Percentiles rank a stretch among this genome's conserved stretches.
Conservation (phyloP, 2,797 vertebrate species). For the Chrysolophus pictus region DNA sequence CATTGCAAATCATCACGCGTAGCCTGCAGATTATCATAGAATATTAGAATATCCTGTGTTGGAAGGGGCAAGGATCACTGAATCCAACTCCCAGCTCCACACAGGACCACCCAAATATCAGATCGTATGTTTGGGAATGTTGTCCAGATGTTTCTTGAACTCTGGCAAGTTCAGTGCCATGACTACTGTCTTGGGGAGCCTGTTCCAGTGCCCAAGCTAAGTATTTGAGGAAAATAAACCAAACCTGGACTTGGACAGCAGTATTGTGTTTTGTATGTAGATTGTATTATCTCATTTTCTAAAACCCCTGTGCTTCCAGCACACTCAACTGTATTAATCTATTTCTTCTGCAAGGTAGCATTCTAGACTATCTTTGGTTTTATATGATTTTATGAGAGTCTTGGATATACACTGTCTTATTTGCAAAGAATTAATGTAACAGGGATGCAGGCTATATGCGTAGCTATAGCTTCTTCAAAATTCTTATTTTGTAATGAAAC, state of each 20-base stretch:
- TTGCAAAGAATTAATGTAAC: neutral
- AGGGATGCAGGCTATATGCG: neutral
- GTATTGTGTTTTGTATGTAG: neutral
- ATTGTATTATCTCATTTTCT: fast-evolving
- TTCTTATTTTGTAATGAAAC: neutral
- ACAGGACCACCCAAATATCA: too few species aligned
- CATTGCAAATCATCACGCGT: neutral
- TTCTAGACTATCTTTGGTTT: neutral
- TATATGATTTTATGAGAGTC: neutral
- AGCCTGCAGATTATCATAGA: neutral
- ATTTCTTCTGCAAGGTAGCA: neutral
- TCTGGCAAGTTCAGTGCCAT: too few species aligned
- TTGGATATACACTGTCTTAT: neutral
- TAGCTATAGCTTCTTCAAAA: neutral
- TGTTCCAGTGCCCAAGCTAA: too few species aligned
- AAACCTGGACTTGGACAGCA: neutral
- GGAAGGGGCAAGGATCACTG: too few species aligned
- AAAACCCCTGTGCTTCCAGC: neutral
- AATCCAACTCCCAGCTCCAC: too few species aligned
- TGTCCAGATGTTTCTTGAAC: too few species aligned
- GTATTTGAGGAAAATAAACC: neutral
- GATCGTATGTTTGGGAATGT: too few species aligned
- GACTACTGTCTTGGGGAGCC: too few species aligned
- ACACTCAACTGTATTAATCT: neutral
- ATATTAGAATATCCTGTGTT: too few species aligned